These are phyloP conservation scores for Caenorhabditis macrosperma DNA, from an alignment of 2,888 invertebrate genomes.

Conservation along the genomic window DNA sequence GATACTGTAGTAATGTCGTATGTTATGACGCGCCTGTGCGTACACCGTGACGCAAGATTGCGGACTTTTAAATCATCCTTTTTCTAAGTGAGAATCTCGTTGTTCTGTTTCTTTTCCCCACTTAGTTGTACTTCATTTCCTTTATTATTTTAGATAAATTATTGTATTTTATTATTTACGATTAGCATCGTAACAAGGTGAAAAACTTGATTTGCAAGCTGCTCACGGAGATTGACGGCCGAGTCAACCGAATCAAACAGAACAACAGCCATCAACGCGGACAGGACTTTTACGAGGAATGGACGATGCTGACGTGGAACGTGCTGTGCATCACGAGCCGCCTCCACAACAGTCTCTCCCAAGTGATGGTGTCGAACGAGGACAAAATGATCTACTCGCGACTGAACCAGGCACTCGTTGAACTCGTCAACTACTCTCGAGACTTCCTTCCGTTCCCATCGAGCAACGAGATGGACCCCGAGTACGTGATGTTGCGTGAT, in stretches of 20 bases:
- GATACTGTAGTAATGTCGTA: too few relatives aligned
- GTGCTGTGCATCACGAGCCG: conserved; percentile 78
- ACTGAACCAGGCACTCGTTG: conserved; percentile 76
- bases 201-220: conserved; percentile 77
- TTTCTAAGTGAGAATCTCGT: too few relatives aligned
- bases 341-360: conserved; percentile 70
- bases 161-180: too few relatives aligned
- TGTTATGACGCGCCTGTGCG: too few relatives aligned
- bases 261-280: conserved; percentile 54
- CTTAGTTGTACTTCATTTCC: background rate
- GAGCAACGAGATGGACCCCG: conserved; percentile 56
- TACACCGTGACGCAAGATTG: too few relatives aligned
- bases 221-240: conserved; percentile 76
- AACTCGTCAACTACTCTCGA: conserved; percentile 77
- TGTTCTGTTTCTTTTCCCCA: too few relatives aligned
- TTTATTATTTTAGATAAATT: background rate
- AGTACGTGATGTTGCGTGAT: conserved; percentile 65
- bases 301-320: conserved; percentile 80
- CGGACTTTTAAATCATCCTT: too few relatives aligned
- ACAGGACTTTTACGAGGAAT: conserved; percentile 78
- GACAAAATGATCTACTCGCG: conserved; percentile 75
- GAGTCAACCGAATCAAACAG: conserved; percentile 73
- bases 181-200: too few relatives aligned
- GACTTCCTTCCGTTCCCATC: conserved; percentile 64
- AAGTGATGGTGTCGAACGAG: conserved; percentile 63